Conservation (phyloP, 2,113 vertebrate genomes). For the Chamaea fasciata region DNA sequence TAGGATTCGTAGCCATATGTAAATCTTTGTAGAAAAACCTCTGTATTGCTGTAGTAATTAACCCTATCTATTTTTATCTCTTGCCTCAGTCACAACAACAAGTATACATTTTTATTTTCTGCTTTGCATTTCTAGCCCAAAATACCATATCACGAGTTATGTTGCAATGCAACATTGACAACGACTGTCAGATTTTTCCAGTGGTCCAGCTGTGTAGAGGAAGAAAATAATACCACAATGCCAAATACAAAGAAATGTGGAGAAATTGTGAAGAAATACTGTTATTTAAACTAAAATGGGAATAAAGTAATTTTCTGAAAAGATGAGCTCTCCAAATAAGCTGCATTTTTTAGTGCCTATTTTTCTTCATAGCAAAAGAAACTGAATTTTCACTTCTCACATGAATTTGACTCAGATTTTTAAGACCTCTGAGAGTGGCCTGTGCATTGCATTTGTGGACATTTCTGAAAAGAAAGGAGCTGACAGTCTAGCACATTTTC, state of each 20-base stretch:
- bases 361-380: not conserved
- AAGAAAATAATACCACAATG: not conserved
- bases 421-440: not conserved
- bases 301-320: not conserved
- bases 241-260: not conserved
- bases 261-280: not conserved
- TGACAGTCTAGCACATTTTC: not conserved
- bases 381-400: not conserved
- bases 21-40: not conserved
- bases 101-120: not conserved
- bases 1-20: not conserved
- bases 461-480: not conserved
- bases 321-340: not conserved
- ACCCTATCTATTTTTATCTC: not conserved
- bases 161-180: not conserved
- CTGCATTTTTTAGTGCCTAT: not conserved
- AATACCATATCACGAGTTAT: not conserved
- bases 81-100: not conserved
- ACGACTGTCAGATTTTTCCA: not conserved
- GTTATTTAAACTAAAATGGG: not conserved
- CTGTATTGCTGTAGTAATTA: constrained; percentile 8
- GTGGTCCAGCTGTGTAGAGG: not conserved
- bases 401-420: not conserved
- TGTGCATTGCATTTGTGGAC: not conserved
- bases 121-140: not conserved